Percentiles rank a stretch among this genome's conserved stretches.
Conservation (phyloP, 30 jellyfish, hydroid and myxozoan genomes). For the Catostylus mosaicus region DNA sequence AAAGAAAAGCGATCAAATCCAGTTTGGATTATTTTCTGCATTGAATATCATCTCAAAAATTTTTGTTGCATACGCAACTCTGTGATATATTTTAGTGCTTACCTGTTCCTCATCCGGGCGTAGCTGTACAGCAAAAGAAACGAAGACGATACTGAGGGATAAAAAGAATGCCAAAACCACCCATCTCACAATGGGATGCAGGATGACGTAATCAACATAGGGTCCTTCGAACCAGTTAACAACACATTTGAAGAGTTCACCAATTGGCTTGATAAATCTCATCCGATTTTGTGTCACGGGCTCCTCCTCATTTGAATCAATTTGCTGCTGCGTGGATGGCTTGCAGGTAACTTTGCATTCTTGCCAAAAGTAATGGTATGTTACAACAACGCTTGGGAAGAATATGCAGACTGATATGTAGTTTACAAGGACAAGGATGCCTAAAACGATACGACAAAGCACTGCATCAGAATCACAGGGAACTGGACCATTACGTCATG, state of each 20-base stretch:
- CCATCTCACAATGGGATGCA: conserved; percentile 84
- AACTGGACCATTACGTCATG: too few relatives aligned
- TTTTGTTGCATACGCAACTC: too few relatives aligned
- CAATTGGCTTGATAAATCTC: conserved; percentile 48
- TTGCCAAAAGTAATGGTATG: conserved; percentile 86
- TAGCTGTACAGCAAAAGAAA: conserved; percentile 81
- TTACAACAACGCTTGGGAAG: conserved; percentile 95
- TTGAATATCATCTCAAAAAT: too few relatives aligned
- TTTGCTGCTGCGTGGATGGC: conserved; percentile 2
- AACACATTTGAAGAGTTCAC: conserved; percentile 71
- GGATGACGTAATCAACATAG: conserved; percentile 68
- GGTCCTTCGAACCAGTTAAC: conserved; percentile 92
- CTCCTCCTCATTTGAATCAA: conserved; percentile 4
- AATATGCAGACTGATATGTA: conserved; percentile 87
- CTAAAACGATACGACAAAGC: conserved; percentile 30
- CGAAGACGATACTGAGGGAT: conserved; percentile 45
- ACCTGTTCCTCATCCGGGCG: conserved; percentile 97
- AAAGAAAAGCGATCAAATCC: too few relatives aligned
- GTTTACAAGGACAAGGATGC: conserved; percentile 89
- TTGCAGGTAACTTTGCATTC: conserved; percentile 33
- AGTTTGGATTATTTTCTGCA: too few relatives aligned
- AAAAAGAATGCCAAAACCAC: conserved; percentile 49
- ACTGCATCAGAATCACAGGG: too few relatives aligned
- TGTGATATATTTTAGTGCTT: too few relatives aligned
- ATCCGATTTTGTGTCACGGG: not conserved